A percentile compares a stretch with the other conserved stretches of the same genome.
Conservation (phyloP, 2,888 invertebrate species). For the Sarcophaga rosellei region DNA sequence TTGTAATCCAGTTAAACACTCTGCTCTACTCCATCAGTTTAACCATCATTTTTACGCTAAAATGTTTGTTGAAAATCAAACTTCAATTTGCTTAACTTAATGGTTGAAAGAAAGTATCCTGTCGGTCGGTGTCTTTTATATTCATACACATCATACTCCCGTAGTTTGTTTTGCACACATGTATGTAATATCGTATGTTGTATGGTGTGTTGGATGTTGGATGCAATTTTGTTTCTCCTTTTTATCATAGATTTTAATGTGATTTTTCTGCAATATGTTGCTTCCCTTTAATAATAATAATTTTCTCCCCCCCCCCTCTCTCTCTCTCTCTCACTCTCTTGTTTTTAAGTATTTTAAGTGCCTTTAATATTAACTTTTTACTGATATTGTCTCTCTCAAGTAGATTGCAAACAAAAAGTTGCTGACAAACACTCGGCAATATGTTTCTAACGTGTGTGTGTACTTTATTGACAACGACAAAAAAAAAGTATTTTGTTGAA, state of each 20-base stretch:
- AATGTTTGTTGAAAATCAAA: slow-evolving; percentile 46
- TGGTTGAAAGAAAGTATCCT: too few species aligned
- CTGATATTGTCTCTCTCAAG: slow-evolving; percentile 59
- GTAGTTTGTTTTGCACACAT: too few species aligned
- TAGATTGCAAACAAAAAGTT: slow-evolving; percentile 60
- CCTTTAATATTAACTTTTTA: slow-evolving; percentile 63
- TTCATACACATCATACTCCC: too few species aligned
- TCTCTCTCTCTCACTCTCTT: too few species aligned
- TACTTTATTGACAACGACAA: slow-evolving; percentile 13
- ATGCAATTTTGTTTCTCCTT: slow-evolving; percentile 23
- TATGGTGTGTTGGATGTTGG: background rate
- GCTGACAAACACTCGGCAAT: slow-evolving; percentile 61
- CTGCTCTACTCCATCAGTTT: background rate
- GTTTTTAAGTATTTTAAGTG: slow-evolving; percentile 57
- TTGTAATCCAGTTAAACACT: too few species aligned
- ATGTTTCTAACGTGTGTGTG: slow-evolving; percentile 9
- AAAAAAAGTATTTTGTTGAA: background rate
- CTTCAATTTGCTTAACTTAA: slow-evolving; percentile 27
- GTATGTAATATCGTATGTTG: too few species aligned
- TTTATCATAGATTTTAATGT: slow-evolving; percentile 24
- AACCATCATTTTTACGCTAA: slow-evolving; percentile 45
- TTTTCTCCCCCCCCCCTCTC: background rate
- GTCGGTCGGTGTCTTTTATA: too few species aligned
- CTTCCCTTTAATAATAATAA: background rate
- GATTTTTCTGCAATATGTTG: slow-evolving; percentile 41